Conservation (phyloP, 2,113 vertebrate genomes). For the Protomyctophum bolini region DNA sequence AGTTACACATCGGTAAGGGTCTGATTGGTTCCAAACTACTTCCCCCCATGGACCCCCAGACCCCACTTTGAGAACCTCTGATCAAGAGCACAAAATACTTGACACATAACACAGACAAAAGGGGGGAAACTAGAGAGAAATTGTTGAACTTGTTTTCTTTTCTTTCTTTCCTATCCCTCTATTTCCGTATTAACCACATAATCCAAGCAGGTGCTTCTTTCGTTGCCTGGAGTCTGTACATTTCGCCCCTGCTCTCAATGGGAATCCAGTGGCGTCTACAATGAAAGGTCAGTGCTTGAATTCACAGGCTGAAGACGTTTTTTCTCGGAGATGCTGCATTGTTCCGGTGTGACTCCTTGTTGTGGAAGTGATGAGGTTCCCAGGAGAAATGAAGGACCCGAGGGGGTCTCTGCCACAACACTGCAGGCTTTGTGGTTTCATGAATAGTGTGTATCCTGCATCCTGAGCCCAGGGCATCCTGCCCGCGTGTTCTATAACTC, state of each 20-base stretch:
- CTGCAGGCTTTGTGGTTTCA: slow-evolving; percentile 46
- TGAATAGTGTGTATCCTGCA: slow-evolving; percentile 40
- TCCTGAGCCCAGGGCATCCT: slow-evolving; percentile 32
- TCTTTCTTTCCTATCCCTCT: slow-evolving; percentile 37
- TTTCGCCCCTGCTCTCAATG: slow-evolving; percentile 25
- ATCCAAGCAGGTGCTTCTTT: slow-evolving; percentile 75
- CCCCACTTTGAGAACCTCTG: too few species aligned
- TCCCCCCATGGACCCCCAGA: too few species aligned
- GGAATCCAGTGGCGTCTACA: slow-evolving; percentile 54
- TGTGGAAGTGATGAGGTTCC: slow-evolving; percentile 55
- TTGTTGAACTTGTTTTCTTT: slow-evolving; percentile 35
- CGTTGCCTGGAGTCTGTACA: slow-evolving; percentile 36
- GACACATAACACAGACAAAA: slow-evolving; percentile 37
- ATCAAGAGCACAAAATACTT: slow-evolving; percentile 54
- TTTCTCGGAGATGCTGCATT: slow-evolving; percentile 47
- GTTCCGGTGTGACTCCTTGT: slow-evolving; percentile 68
- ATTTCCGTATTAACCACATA: slow-evolving; percentile 11
- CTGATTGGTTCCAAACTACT: too few species aligned
- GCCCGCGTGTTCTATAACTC: slow-evolving; percentile 30
- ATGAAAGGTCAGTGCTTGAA: slow-evolving; percentile 59
- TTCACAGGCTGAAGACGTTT: slow-evolving; percentile 29
- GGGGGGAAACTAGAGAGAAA: slow-evolving; percentile 36
- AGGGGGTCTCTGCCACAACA: slow-evolving; percentile 41
- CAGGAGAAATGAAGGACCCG: slow-evolving; percentile 53
- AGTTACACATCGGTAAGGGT: too few species aligned